phyloP scores from a whole-genome alignment of 1,140 invertebrate species.

The Stenopsyche tienmushanensis region DNA sequence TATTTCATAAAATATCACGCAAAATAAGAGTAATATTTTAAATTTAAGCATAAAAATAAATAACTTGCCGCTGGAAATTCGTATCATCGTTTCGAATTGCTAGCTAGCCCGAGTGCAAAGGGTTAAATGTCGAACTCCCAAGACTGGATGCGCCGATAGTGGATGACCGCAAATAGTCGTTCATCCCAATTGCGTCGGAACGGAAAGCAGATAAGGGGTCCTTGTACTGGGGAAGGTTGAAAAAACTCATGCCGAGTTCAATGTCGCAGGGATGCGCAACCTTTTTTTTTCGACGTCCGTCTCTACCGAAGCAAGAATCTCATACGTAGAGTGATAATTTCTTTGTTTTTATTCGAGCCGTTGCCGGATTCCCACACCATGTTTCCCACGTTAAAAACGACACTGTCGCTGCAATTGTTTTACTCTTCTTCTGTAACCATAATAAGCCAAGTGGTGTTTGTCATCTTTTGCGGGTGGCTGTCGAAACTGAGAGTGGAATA shows the following conservation, averaged over 20 bases:
- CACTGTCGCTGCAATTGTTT: slow-evolving; percentile 13
- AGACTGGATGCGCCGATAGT: too few relatives aligned
- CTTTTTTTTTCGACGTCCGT: neutral
- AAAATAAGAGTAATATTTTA: too few relatives aligned
- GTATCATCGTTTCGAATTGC: too few relatives aligned
- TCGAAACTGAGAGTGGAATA: too few relatives aligned
- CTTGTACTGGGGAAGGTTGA: neutral
- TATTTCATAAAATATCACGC: too few relatives aligned
- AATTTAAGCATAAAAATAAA: too few relatives aligned
- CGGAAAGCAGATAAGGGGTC: neutral
- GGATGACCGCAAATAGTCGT: neutral
- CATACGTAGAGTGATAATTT: neutral
- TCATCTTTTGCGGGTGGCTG: too few relatives aligned
- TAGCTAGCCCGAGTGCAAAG: too few relatives aligned
- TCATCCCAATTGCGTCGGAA: neutral
- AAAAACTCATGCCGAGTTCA: neutral
- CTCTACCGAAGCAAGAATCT: neutral
- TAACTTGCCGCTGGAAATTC: too few relatives aligned
- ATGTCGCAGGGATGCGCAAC: neutral
- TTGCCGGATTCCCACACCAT: slow-evolving; percentile 13
- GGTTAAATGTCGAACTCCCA: too few relatives aligned
- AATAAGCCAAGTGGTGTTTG: too few relatives aligned
- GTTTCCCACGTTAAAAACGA: slow-evolving; percentile 19
- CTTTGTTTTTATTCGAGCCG: neutral
- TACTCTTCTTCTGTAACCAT: neutral